Conservation (phyloP, 2,888 invertebrate species). For the Halictus ligatus region DNA sequence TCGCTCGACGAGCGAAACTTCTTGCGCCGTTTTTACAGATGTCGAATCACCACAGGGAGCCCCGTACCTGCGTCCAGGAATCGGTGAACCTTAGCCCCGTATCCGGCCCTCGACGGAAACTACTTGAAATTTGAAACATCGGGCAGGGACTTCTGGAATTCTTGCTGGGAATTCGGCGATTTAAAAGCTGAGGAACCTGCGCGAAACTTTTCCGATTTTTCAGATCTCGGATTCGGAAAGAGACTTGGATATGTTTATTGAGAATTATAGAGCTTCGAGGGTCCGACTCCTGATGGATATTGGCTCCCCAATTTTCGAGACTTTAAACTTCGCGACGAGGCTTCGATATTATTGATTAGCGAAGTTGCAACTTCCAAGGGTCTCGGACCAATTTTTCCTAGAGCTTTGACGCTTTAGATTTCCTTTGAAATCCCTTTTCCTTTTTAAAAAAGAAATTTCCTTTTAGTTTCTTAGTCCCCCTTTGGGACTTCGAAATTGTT, state of each 20-base stretch:
- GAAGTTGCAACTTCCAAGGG: background rate
- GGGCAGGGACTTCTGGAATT: background rate
- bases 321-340: background rate
- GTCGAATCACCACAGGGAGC: background rate
- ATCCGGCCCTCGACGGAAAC: background rate
- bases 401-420: background rate
- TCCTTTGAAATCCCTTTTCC: background rate
- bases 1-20: background rate
- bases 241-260: constrained; percentile 1
- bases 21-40: background rate
- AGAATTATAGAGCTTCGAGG: background rate
- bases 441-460: too few relatives aligned
- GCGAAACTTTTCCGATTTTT: background rate
- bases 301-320: background rate
- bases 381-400: too few relatives aligned
- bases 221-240: background rate
- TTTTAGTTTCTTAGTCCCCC: too few relatives aligned
- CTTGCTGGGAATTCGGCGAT: background rate
- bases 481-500: background rate
- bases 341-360: background rate
- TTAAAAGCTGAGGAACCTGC: background rate
- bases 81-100: background rate
- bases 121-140: background rate
- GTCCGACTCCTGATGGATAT: background rate
- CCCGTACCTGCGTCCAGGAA: background rate